Conservation (phyloP, 64 coral and sea anemone genomes). For the Dendronephthya gigantea region DNA sequence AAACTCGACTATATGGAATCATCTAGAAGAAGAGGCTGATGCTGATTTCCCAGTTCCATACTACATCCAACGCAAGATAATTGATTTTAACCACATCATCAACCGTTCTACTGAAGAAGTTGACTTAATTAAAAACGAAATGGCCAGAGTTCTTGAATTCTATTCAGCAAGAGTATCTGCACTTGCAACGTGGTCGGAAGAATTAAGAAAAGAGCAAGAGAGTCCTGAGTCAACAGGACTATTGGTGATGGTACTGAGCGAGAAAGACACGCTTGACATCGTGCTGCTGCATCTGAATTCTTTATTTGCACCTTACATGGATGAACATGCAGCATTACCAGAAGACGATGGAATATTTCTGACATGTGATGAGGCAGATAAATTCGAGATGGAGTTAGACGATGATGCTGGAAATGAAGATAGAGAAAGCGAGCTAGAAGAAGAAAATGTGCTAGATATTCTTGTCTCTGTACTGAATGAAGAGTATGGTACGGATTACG, state of each 20-base stretch:
- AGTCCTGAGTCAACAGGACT: not conserved
- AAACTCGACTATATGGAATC: constrained; percentile 31
- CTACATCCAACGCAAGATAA: constrained; percentile 18
- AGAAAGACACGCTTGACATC: not conserved
- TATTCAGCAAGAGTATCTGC: too few relatives aligned
- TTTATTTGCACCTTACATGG: not conserved
- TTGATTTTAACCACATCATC: constrained; percentile 23
- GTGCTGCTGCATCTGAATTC: not conserved
- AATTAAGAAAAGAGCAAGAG: too few relatives aligned
- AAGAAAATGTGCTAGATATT: constrained; percentile 19
- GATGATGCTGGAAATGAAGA: not conserved
- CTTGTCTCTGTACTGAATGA: constrained; percentile 25
- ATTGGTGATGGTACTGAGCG: not conserved
- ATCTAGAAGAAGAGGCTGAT: constrained; percentile 9
- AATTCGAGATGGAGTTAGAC: not conserved
- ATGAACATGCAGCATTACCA: not conserved
- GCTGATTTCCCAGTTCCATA: constrained; percentile 18
- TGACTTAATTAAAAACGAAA: constrained; percentile 23
- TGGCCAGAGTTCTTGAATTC: constrained; percentile 2
- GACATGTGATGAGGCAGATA: not conserved
- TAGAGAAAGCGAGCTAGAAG: not conserved
- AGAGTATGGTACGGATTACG: constrained; percentile 23
- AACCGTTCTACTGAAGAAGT: constrained; percentile 31
- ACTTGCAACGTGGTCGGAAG: too few relatives aligned
- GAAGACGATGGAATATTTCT: not conserved